phyloP scores from a whole-genome alignment of 2,888 invertebrate genomes.

The Gerris lacustris region DNA sequence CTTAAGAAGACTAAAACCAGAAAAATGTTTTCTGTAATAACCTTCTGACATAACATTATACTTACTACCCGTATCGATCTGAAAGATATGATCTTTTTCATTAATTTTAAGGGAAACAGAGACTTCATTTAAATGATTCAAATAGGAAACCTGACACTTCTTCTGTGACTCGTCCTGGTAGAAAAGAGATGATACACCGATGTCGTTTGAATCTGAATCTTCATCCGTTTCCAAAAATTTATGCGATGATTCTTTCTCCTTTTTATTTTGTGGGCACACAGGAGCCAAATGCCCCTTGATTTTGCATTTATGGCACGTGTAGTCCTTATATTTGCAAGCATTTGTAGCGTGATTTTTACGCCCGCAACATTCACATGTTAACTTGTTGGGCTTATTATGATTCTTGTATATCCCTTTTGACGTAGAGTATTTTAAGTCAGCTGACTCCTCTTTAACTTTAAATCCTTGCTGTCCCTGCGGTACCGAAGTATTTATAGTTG shows the following conservation, averaged over 20 bases:
- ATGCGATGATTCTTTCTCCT: not conserved
- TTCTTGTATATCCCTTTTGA: not conserved
- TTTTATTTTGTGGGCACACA: slow-evolving; percentile 3
- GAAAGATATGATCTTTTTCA: slow-evolving; percentile 2
- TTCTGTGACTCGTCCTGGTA: not conserved
- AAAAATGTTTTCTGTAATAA: not conserved
- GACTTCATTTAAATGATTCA: not conserved
- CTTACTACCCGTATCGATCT: slow-evolving; percentile 9
- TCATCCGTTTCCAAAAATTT: slow-evolving; percentile 9
- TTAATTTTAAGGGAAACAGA: not conserved
- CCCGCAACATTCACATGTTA: not conserved
- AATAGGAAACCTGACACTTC: too few species aligned
- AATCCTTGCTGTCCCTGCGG: not conserved
- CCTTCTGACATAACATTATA: slow-evolving; percentile 9
- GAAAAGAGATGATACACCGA: not conserved
- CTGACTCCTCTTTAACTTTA: not conserved
- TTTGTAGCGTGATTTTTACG: not conserved
- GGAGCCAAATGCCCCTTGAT: slow-evolving; percentile 8
- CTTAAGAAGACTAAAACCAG: not conserved
- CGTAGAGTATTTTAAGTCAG: not conserved
- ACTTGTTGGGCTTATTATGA: not conserved
- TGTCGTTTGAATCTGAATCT: not conserved
- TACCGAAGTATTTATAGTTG: too few species aligned
- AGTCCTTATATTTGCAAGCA: slow-evolving; percentile 7
- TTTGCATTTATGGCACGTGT: slow-evolving; percentile 12